phyloP scores from a whole-genome alignment of 2,797 vertebrate species.

The Helicolenus hilgendorfi region DNA sequence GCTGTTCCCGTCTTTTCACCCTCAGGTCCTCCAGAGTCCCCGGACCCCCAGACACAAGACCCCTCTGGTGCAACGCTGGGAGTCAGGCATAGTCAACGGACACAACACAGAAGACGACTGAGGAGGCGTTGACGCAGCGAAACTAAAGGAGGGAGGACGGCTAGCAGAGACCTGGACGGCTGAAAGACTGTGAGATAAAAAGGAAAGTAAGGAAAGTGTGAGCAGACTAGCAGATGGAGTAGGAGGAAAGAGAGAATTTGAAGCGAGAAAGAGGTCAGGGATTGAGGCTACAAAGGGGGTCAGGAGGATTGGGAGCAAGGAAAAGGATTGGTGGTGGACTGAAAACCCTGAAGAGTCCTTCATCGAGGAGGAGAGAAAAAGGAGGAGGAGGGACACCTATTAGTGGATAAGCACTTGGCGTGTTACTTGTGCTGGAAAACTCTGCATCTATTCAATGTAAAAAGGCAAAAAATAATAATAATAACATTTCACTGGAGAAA shows the following conservation, averaged over 20 bases:
- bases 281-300: conserved; percentile 58
- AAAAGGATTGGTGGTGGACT: conserved; percentile 50
- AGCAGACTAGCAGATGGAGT: neutral
- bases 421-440: conserved; percentile 23
- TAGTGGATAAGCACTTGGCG: conserved; percentile 20
- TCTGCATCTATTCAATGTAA: conserved; percentile 26
- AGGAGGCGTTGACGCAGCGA: neutral
- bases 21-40: conserved; percentile 47
- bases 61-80: conserved; percentile 90
- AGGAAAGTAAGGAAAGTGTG: neutral
- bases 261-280: conserved; percentile 54
- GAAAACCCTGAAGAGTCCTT: conserved; percentile 51
- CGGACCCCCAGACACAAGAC: conserved; percentile 80
- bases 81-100: conserved; percentile 84
- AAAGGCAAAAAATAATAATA: conserved; percentile 9
- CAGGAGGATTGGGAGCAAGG: conserved; percentile 56
- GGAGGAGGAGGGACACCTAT: conserved; percentile 3
- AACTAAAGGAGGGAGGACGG: neutral
- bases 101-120: conserved; percentile 65
- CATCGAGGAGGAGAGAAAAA: conserved; percentile 1
- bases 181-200: conserved; percentile 25
- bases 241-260: conserved; percentile 28
- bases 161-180: neutral
- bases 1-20: neutral
- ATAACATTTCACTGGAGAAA: neutral